phyloP scores from a whole-genome alignment of 2,888 invertebrate genomes.

The Sacculina carcini region DNA sequence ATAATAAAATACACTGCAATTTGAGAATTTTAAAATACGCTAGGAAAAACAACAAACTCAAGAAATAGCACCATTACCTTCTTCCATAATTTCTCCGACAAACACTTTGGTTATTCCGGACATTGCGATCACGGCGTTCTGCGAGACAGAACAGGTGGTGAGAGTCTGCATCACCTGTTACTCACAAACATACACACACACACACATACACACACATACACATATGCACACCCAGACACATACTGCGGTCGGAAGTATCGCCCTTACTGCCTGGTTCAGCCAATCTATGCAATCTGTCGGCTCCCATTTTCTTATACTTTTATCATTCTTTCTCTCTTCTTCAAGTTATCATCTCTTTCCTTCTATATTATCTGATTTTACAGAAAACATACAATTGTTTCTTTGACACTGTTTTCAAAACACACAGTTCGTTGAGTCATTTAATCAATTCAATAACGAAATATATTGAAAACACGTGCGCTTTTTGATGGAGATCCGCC shows the following conservation, averaged over 20 bases:
- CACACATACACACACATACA: background rate
- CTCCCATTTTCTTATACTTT: background rate
- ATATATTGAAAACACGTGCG: too few relatives aligned
- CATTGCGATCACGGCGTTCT: slow-evolving; percentile 98
- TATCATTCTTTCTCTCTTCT: too few relatives aligned
- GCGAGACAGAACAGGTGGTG: slow-evolving; percentile 83
- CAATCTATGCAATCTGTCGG: background rate
- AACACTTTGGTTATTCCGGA: slow-evolving; percentile 63
- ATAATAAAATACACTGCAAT: too few relatives aligned
- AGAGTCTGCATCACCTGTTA: slow-evolving; percentile 74
- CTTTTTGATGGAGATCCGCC: too few relatives aligned
- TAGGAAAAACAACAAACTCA: background rate
- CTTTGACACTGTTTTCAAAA: too few relatives aligned
- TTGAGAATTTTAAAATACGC: too few relatives aligned
- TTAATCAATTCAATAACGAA: too few relatives aligned
- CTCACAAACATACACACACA: slow-evolving; percentile 1
- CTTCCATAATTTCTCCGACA: slow-evolving; percentile 95
- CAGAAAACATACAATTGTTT: too few relatives aligned
- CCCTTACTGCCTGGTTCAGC: background rate
- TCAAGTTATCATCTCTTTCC: too few relatives aligned
- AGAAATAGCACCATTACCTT: slow-evolving; percentile 35
- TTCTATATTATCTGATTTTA: too few relatives aligned
- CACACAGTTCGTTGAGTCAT: too few relatives aligned
- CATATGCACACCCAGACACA: background rate
- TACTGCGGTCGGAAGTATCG: background rate